A percentile compares a stretch with the other conserved stretches of the same genome.
These are phyloP conservation scores for Hypercompe scribonia DNA, from an alignment of 2,888 invertebrate species.

Conservation along the genomic window DNA sequence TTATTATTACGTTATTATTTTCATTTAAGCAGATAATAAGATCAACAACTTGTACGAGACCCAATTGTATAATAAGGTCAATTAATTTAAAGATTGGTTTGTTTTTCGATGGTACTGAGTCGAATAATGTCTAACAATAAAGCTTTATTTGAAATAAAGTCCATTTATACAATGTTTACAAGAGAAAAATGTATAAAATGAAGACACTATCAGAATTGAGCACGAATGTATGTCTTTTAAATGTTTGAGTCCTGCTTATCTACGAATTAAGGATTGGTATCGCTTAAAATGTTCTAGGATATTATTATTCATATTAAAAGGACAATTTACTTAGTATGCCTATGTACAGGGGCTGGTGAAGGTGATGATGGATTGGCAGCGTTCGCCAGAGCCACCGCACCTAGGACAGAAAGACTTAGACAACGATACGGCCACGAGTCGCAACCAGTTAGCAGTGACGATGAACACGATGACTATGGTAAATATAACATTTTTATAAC, in stretches of 20 bases:
- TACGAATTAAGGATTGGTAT: not conserved
- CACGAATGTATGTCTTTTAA: not conserved
- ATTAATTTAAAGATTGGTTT: no score
- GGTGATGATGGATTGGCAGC: constrained; percentile 93
- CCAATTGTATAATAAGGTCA: no score
- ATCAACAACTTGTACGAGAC: not conserved
- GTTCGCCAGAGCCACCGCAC: constrained; percentile 94
- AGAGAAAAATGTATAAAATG: no score
- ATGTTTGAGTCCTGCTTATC: not conserved
- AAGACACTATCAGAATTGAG: no score
- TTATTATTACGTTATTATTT: not conserved
- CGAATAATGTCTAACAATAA: no score
- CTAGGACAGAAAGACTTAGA: constrained; percentile 93
- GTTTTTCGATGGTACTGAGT: no score
- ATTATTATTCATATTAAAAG: not conserved
- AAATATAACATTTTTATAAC: constrained; percentile 14
- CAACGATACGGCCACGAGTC: constrained; percentile 89
- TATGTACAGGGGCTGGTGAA: constrained; percentile 80
- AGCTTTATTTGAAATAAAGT: no score
- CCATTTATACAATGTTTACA: no score
- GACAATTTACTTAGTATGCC: not conserved
- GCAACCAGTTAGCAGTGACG: constrained; percentile 87
- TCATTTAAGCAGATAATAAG: not conserved
- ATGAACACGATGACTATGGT: constrained; percentile 96
- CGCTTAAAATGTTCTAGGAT: no score